These are phyloP conservation scores for Gonatopus flavifemur DNA, from an alignment of 1,140 invertebrate genomes.

Conservation along the genomic window DNA sequence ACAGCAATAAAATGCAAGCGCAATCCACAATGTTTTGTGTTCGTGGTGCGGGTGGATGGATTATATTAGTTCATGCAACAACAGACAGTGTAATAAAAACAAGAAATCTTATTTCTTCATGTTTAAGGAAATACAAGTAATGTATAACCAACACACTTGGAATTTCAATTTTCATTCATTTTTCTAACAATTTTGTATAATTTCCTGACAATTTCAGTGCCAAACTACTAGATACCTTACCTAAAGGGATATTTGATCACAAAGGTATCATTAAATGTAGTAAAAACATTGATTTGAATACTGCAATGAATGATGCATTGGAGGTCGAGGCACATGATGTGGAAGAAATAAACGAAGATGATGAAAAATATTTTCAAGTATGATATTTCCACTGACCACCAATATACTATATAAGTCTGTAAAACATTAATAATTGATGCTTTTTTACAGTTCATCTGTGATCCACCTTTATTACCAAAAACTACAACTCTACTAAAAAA, in stretches of 20 bases:
- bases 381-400: too few species aligned
- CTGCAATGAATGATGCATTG: slow-evolving; percentile 66
- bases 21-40: slow-evolving; percentile 49
- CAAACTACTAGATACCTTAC: slow-evolving; percentile 30
- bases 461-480: slow-evolving; percentile 34
- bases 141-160: slow-evolving; percentile 16
- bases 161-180: too few species aligned
- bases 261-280: slow-evolving; percentile 59
- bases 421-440: too few species aligned
- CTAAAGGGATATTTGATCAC: slow-evolving; percentile 57
- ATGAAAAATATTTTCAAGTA: slow-evolving; percentile 49
- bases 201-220: too few species aligned
- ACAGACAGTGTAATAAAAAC: slow-evolving; percentile 43
- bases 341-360: slow-evolving; percentile 50
- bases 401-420: too few species aligned
- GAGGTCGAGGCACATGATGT: slow-evolving; percentile 66
- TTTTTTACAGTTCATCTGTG: slow-evolving; percentile 53
- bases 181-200: too few species aligned
- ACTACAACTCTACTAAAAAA: slow-evolving; percentile 48
- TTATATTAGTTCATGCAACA: slow-evolving; percentile 50
- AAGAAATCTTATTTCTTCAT: too few species aligned
- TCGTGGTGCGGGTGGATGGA: slow-evolving; percentile 53
- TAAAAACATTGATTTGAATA: slow-evolving; percentile 50
- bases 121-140: slow-evolving; percentile 59
- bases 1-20: slow-evolving; percentile 40